Evolutionary conservation across 2,113 vertebrate genomes (phyloP).

Genomic region (Peromyscus leucopus): DNA sequence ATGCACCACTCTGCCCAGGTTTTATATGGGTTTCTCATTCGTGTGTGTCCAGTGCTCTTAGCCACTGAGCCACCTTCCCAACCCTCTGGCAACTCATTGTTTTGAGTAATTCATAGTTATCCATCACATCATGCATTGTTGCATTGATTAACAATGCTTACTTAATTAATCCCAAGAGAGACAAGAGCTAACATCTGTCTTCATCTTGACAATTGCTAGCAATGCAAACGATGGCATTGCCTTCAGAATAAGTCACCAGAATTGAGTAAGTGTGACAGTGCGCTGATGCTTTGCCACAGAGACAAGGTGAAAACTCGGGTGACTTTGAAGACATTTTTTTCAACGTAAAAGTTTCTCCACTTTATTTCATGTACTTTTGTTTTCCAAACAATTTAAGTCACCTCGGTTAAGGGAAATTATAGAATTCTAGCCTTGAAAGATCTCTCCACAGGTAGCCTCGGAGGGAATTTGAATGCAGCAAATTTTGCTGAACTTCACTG

Average conservation of each 20-base stretch:
- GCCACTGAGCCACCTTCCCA: not conserved
- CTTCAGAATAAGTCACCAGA: slow-evolving; percentile 55
- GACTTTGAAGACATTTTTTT: slow-evolving; percentile 23
- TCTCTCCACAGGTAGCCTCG: not conserved
- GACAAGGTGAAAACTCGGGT: slow-evolving; percentile 38
- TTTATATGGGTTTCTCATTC: not conserved
- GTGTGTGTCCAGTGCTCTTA: not conserved
- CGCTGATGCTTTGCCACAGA: slow-evolving; percentile 7
- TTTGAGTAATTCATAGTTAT: slow-evolving; percentile 31
- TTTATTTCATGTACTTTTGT: not conserved
- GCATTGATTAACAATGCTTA: slow-evolving; percentile 58
- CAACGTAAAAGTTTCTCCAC: slow-evolving; percentile 18
- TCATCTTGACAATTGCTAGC: slow-evolving; percentile 52
- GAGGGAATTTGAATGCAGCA: slow-evolving; percentile 50
- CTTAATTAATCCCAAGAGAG: slow-evolving; percentile 65
- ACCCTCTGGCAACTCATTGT: not conserved
- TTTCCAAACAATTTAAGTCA: slow-evolving; percentile 49
- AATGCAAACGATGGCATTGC: not conserved
- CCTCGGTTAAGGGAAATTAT: slow-evolving; percentile 42
- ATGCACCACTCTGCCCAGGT: too few species aligned
- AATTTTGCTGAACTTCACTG: slow-evolving; percentile 72
- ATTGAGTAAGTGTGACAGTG: not conserved
- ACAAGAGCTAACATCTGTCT: slow-evolving; percentile 3
- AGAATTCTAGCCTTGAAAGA: slow-evolving; percentile 46
- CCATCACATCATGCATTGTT: slow-evolving; percentile 31